Evolutionary conservation across 1,140 invertebrate genomes (phyloP).

Genomic region (Calycopis cecrops): DNA sequence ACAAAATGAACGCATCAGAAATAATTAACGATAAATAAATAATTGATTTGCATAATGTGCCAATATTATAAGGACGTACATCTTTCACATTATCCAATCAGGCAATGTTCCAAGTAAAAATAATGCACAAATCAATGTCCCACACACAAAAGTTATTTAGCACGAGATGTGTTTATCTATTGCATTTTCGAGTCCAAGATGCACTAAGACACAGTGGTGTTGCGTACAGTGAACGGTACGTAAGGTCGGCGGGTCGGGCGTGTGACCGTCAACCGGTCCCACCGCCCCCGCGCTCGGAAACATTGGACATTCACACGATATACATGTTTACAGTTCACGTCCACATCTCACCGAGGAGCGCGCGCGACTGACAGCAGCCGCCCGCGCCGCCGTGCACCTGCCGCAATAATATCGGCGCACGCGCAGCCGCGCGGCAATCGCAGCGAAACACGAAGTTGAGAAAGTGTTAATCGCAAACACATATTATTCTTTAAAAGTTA

Average conservation of each 20-base stretch:
- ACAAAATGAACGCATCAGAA: too few relatives aligned
- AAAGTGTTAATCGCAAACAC: too few relatives aligned
- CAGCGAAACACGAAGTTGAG: neutral
- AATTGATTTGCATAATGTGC: conserved; percentile 10
- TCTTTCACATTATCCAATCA: conserved; percentile 28
- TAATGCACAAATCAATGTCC: conserved; percentile 20
- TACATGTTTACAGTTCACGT: conserved; percentile 26
- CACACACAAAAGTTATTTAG: conserved; percentile 29
- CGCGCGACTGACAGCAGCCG: conserved; percentile 34
- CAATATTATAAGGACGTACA: conserved; percentile 26
- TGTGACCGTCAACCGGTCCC: conserved; percentile 56
- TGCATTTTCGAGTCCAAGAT: conserved; percentile 42
- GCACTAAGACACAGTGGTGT: conserved; percentile 46
- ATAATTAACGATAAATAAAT: neutral
- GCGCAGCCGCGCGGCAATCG: conserved; percentile 6
- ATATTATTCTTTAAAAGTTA: too few relatives aligned
- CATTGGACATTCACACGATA: conserved; percentile 45
- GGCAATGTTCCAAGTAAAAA: conserved; percentile 20
- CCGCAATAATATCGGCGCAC: conserved; percentile 10
- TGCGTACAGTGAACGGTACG: conserved; percentile 63
- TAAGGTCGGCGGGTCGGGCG: conserved; percentile 63
- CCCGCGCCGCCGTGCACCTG: conserved; percentile 39
- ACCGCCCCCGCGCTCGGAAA: conserved; percentile 52
- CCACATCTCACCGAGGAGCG: conserved; percentile 28
- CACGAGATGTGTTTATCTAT: conserved; percentile 34